Percentiles rank a stretch among this genome's conserved stretches.
Conservation (phyloP, 2,888 invertebrate species). For the Gandaritis pyraliata region DNA sequence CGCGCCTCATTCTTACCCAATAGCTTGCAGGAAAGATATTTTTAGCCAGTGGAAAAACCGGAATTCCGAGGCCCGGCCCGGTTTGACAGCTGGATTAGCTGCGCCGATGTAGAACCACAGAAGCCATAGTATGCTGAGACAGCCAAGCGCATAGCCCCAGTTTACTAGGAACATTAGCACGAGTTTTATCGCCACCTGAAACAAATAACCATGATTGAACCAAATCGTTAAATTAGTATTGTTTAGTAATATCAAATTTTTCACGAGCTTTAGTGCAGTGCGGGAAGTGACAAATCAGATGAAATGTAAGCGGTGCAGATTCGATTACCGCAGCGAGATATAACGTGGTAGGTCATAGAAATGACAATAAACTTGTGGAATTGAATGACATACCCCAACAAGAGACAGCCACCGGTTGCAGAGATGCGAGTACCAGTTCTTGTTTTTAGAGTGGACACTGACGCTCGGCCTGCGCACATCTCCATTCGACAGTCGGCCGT, state of each 20-base stretch:
- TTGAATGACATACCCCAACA: constrained; percentile 88
- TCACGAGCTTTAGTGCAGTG: too few species aligned
- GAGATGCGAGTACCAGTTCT: constrained; percentile 97
- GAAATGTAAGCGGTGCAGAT: too few species aligned
- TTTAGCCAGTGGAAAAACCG: constrained; percentile 92
- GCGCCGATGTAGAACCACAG: constrained; percentile 98
- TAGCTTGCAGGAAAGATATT: constrained; percentile 87
- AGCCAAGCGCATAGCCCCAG: constrained; percentile 95
- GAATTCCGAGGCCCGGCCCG: constrained; percentile 94
- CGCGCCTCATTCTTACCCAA: constrained; percentile 85
- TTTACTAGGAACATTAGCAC: constrained; percentile 96
- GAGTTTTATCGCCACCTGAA: constrained; percentile 93
- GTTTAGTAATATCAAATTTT: too few species aligned
- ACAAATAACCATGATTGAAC: neutral
- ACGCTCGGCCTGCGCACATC: constrained; percentile 80
- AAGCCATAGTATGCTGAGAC: constrained; percentile 91
- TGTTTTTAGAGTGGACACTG: constrained; percentile 94
- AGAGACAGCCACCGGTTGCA: constrained; percentile 98
- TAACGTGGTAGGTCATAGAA: too few species aligned
- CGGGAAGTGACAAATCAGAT: too few species aligned
- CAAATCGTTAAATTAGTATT: too few species aligned
- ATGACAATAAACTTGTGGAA: too few species aligned
- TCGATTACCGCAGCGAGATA: too few species aligned
- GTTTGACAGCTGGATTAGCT: constrained; percentile 97
- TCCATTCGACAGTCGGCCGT: constrained; percentile 65